Evolutionary conservation across 2,888 invertebrate genomes (phyloP).

Genomic region (Falcaria lacertinaria): DNA sequence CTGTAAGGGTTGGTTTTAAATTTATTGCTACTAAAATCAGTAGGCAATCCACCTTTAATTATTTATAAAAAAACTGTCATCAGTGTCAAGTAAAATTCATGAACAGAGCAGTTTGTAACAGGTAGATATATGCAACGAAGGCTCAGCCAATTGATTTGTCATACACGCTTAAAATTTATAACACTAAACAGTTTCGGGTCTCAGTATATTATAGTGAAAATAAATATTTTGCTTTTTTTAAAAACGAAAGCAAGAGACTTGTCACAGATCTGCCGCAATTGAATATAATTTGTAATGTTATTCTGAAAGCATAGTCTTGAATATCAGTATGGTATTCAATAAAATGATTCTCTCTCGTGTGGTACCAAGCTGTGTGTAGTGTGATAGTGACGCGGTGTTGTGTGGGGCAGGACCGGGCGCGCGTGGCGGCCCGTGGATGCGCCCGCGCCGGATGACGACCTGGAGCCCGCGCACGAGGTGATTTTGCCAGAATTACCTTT

Average conservation of each 20-base stretch:
- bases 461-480: constrained; percentile 75
- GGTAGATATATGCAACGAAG: not conserved
- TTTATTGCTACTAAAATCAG: constrained; percentile 54
- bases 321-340: too few relatives aligned
- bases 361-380: constrained; percentile 11
- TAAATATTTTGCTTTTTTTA: too few relatives aligned
- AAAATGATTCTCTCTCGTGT: not conserved
- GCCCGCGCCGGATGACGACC: constrained; percentile 64
- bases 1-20: constrained; percentile 51
- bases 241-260: too few relatives aligned
- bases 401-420: constrained; percentile 74
- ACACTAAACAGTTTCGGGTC: too few relatives aligned
- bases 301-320: too few relatives aligned
- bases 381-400: constrained; percentile 54
- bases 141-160: not conserved
- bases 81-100: constrained; percentile 3
- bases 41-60: constrained; percentile 39
- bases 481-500: constrained; percentile 79
- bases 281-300: too few relatives aligned
- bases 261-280: too few relatives aligned
- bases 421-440: constrained; percentile 66
- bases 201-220: too few relatives aligned
- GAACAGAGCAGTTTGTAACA: not conserved
- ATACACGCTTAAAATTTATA: not conserved
- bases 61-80: constrained; percentile 24